phyloP scores from a whole-genome alignment of 2,113 vertebrate species.

The Microcebus ravelobensis region DNA sequence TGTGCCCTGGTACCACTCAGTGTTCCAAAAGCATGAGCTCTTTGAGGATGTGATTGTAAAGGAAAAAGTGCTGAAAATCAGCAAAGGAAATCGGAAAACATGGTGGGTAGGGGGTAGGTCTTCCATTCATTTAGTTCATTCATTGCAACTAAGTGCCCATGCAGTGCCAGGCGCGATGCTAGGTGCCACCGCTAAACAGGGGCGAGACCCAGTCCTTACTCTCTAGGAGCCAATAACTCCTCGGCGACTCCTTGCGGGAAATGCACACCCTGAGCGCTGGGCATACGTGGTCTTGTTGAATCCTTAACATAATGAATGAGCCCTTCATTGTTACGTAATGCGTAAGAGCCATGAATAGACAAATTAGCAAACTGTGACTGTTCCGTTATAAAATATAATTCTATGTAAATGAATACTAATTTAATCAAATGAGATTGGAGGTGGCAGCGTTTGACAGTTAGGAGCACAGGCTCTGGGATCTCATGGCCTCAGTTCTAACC shows the following conservation, averaged over 20 bases:
- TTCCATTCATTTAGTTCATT: too few relatives aligned
- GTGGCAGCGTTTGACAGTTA: accelerated
- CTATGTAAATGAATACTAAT: background rate
- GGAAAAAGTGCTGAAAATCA: background rate
- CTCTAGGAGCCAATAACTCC: background rate
- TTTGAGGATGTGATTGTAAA: background rate
- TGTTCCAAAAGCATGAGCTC: background rate
- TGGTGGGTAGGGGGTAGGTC: accelerated
- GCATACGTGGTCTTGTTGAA: accelerated
- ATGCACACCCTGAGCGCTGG: accelerated
- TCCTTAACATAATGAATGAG: background rate
- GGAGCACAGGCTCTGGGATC: background rate
- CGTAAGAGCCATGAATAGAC: background rate
- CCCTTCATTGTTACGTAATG: background rate
- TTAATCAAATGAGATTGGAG: background rate
- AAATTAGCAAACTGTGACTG: background rate
- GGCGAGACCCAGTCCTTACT: background rate
- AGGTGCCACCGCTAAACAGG: accelerated
- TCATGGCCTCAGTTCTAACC: background rate
- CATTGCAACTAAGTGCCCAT: background rate
- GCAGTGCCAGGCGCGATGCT: background rate
- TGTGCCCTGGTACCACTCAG: accelerated
- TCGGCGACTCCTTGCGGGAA: background rate
- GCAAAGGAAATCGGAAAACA: background rate
- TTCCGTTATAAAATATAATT: background rate